Base-by-base conservation (phyloP, 1,140 invertebrate species). In the Musca domestica region DNA sequence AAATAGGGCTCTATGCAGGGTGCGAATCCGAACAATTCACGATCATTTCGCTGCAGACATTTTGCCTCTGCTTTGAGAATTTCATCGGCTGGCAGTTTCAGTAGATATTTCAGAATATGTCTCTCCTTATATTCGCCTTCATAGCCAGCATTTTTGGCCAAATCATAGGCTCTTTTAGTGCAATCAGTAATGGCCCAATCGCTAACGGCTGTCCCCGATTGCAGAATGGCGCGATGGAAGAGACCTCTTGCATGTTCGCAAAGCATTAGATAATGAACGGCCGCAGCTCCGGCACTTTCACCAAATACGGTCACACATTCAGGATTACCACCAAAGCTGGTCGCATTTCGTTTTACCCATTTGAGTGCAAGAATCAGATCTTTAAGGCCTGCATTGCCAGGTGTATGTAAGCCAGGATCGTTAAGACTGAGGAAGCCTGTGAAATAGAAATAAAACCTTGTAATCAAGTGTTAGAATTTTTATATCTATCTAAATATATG, bases 281-380 rank as follows among this genome's bases (percentile, higher is more conserved):
- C 74, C 1, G 72, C 74, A 9, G 25, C 78, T 0, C 82, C 81
- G 15, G 82, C 78, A 27, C 76, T 77, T 23, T 76, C 73, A 9
- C 83, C 82, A 68, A 77, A 74, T 0, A 83, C 27, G 7, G 81
- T 81, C 7, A 83, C 70, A 17, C 70, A 74, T 9, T 80, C 69
- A 3, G 81, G 77, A 73, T 83, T 75, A 12, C 82, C 81, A 25
- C 82, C 81, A 70, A 83, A 83, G 66, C 76, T 70, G 41, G 83
- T 71, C 25, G 88, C 88, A 73, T 90, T 88, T 17, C 82, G 78
- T 72, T 85, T 81, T 7, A 89, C 81, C 84, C 84, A 86, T 70
- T 80, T 79, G 10, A 87, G 64, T 3, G 86, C 87, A 73, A 72
- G n/a, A 12, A 74, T 69, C 64, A 73, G 69, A 67, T 74, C 71